A percentile compares a stretch with the other conserved stretches of the same genome.
Evolutionary conservation across 2,888 invertebrate species (phyloP).

Genomic region (Scaptomyza caliginosa): DNA sequence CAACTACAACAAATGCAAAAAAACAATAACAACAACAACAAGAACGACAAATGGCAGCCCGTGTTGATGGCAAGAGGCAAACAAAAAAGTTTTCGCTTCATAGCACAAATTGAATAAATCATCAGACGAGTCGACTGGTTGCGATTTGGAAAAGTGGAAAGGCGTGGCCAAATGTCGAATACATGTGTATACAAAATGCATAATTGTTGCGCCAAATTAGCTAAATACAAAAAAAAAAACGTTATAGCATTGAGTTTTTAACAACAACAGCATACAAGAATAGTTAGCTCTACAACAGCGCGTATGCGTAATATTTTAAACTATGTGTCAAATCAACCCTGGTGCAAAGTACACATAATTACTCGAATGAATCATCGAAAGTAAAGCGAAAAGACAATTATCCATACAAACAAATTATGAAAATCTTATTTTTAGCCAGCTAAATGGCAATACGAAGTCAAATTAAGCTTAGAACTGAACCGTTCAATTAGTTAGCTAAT

Average conservation of each 20-base stretch:
- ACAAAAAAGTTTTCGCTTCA: conserved; percentile 76
- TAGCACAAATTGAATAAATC: conserved; percentile 77
- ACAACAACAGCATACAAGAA: neutral
- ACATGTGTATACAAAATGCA: conserved; percentile 20
- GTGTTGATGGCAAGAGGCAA: conserved; percentile 42
- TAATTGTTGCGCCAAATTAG: conserved; percentile 63
- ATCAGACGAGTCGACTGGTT: conserved; percentile 55
- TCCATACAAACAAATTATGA: no score
- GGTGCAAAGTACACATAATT: neutral
- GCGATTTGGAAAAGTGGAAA: conserved; percentile 27
- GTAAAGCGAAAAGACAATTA: neutral
- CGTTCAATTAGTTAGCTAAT: no score
- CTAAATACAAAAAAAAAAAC: conserved; percentile 32
- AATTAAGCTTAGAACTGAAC: no score
- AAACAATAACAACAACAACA: conserved; percentile 9
- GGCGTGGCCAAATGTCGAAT: neutral
- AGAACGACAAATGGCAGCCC: conserved; percentile 10
- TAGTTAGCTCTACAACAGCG: neutral
- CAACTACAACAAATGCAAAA: conserved; percentile 12
- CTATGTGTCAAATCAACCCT: neutral
- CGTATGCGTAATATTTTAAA: conserved; percentile 2
- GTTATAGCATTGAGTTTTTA: neutral
- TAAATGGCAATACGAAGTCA: no score
- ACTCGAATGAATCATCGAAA: neutral
- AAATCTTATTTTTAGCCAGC: no score